Base-by-base conservation (phyloP, 2,888 invertebrate genomes). In the Sclerodermus sp. region DNA sequence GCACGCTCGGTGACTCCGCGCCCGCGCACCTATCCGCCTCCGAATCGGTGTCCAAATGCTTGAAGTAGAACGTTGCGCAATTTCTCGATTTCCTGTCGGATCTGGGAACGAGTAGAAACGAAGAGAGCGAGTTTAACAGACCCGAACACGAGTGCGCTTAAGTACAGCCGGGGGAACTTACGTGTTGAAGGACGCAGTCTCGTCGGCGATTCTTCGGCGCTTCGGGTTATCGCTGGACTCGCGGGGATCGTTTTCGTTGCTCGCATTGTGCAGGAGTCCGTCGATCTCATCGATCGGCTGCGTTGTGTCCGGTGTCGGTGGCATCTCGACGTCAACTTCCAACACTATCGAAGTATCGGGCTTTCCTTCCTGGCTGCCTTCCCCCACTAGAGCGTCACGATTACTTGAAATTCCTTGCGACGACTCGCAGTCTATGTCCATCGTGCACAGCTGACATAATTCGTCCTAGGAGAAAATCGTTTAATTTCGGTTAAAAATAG, bases 11-110 rank as follows among this genome's bases (percentile, higher is more conserved):
- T 76, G 66, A 70, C 63, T 70, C 77, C 58, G 70, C 77, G 39
- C 61, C 58, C 6, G 59, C 34, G 12, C 57, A 56, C 38, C 68
- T 64, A 68, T 88, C 87, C 73, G 84, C 82, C 74, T 92, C 92
- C 10, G 90, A 90, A 76, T 93, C 93, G 12, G 92, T 93, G 75
- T 93, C 93, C 77, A 87, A 85, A 77, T 93, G 93, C 76, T 85
- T 89, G 79, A 91, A 92, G 79, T 93, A 92, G 79, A 89, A 92
- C 55, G 87, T 91, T 62, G 87, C 93, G 74, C 87, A 85, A 76
- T 92, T 91, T 76, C 89, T 90, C 14, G 90, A 89, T 77, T 87
- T 89, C 61, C 89, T 82, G 76, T 89, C 88, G 9, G 90, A 87
- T 64, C 89, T 79, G 52, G 36, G 64, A n/a, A n/a, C n/a, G n/a